Evolutionary conservation across 1,140 invertebrate species (phyloP), one percentile per base, ranked within the genome.

Genomic region (Zaprionus ghesquierei): DNA sequence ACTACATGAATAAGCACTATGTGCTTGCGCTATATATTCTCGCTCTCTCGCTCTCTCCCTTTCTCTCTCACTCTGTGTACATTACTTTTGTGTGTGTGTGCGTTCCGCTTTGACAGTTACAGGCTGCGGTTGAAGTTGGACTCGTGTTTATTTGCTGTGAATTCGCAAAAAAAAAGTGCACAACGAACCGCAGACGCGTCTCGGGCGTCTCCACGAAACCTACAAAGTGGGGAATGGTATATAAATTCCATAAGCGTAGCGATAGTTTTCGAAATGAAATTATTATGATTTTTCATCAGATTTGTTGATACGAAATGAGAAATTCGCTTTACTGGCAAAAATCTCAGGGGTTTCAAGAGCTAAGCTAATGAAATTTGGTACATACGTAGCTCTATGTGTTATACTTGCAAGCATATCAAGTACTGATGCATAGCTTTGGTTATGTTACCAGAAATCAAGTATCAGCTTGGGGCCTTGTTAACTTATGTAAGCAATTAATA

Each of bases 21-120:
- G 33, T 2, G 10, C 5, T 29, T 9, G 27, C 6, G 6, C 27
- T 29, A n/a, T n/a, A n/a, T 27, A 5, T 6, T 27, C 25, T 27
- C 25, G 0, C 25, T 27, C 25, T 27, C 25, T 27, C 25, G 4
- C 25, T 3, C 25, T 27, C 25, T 27, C 25, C 3, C 25, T 27
- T 6, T 27, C 25, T 27, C 25, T 27, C 25, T 27, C 25, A 25
- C 25, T 5, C 25, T 25, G 25, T 25, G 33, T 35, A 3, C 33
- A n/a, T 33, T 1, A 13, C 5, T 29, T n/a, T 3, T 35, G 15
- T 31, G 22, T 38, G 9, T 64, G 41, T 55, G 15, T 15, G 38
- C 27, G 29, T 69, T 31, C 3, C 46, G 18, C 35, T 54, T 62
- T 62, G 49, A 69, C 35, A 54, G 56, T 41, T 51, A 49, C 22